Conservation (phyloP, 2,797 vertebrate genomes). For the Hypotaenidia philippensis region DNA sequence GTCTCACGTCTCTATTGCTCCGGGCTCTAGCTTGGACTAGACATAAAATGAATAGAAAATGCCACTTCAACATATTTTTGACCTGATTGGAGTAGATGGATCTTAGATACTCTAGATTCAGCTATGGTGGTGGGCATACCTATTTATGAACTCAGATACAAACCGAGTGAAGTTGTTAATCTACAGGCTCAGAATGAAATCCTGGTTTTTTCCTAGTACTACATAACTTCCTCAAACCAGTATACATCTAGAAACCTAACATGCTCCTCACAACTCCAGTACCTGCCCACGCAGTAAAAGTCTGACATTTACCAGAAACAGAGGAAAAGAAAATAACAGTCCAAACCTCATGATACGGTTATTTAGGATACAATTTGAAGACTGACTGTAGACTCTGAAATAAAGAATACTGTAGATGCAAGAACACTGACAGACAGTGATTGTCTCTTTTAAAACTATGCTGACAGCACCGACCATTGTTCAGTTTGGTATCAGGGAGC, state of each 20-base stretch:
- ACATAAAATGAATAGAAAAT: slow-evolving; percentile 18
- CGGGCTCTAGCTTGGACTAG: background rate
- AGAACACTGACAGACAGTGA: background rate
- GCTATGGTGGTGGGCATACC: background rate
- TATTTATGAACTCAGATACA: background rate
- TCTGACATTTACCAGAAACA: background rate
- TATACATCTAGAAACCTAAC: background rate
- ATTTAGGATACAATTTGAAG: background rate
- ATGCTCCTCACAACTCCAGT: background rate
- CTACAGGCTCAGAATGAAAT: background rate
- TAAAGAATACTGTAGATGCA: background rate
- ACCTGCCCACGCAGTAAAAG: background rate
- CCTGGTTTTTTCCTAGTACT: background rate
- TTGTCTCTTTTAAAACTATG: background rate
- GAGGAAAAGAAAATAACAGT: background rate
- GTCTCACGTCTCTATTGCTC: background rate
- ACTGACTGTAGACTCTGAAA: background rate
- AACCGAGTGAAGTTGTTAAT: background rate
- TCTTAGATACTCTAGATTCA: slow-evolving; percentile 13
- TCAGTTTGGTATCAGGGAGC: background rate
- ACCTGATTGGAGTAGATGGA: background rate
- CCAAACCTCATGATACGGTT: background rate
- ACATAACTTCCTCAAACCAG: background rate
- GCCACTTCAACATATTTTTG: background rate
- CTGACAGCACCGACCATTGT: background rate